phyloP scores from a whole-genome alignment of 2,113 vertebrate species.

The Nannobrachium achirus region DNA sequence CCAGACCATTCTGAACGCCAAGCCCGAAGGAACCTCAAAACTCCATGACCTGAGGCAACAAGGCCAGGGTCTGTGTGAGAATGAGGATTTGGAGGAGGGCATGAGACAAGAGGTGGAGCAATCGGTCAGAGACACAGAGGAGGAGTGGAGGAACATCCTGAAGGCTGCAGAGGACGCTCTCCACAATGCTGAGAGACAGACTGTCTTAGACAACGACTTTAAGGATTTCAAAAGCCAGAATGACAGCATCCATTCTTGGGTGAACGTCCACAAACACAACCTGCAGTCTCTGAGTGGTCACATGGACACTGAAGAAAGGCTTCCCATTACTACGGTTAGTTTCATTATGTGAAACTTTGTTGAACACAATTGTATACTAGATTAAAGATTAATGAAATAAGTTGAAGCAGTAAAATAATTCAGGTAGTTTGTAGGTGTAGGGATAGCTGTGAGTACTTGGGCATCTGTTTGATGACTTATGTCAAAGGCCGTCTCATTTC shows the following conservation, averaged over 20 bases:
- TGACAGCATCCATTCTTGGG: constrained; percentile 59
- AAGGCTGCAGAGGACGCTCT: constrained; percentile 56
- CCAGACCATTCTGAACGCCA: constrained; percentile 51
- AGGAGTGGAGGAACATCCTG: constrained; percentile 65
- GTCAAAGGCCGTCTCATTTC: too few species aligned
- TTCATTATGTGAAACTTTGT: too few species aligned
- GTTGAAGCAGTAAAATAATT: too few species aligned
- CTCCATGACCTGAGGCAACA: constrained; percentile 53
- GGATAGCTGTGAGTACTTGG: too few species aligned
- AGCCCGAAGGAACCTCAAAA: constrained; percentile 61
- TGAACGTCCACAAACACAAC: constrained; percentile 54
- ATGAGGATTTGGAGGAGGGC: constrained; percentile 53
- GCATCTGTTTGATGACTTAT: too few species aligned
- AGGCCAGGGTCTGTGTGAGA: constrained; percentile 37
- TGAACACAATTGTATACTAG: constrained; percentile 54
- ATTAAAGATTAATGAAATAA: too few species aligned
- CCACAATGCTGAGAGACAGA: constrained; percentile 36
- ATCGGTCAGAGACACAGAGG: constrained; percentile 39
- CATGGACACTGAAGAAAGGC: constrained; percentile 33
- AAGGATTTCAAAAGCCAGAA: constrained; percentile 48
- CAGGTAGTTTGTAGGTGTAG: too few species aligned
- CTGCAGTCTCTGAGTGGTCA: constrained; percentile 36
- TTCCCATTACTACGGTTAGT: constrained; percentile 5
- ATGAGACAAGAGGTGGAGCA: constrained; percentile 43
- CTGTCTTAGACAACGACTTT: constrained; percentile 39